Percentiles rank a stretch among this genome's conserved stretches.
Evolutionary conservation across 2,113 vertebrate genomes (phyloP).

Genomic region (Trematomus loennbergii): DNA sequence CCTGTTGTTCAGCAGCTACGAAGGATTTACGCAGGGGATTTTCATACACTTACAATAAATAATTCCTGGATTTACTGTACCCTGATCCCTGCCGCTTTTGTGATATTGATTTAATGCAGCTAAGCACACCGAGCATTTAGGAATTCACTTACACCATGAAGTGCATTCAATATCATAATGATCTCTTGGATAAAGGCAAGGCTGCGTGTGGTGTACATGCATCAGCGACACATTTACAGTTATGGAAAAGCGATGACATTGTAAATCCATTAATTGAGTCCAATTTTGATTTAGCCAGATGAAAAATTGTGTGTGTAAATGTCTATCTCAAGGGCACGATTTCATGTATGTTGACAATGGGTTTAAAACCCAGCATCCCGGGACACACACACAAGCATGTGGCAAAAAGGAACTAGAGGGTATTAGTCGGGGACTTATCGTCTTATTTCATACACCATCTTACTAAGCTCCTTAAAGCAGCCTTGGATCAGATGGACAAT

Average conservation of each 20-base stretch:
- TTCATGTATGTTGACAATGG: slow-evolving; percentile 63
- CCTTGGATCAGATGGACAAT: slow-evolving; percentile 76
- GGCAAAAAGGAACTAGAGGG: slow-evolving; percentile 61
- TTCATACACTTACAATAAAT: slow-evolving; percentile 81
- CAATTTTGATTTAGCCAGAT: background rate
- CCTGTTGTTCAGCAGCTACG: slow-evolving; percentile 63
- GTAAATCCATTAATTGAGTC: slow-evolving; percentile 42
- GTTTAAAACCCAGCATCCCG: slow-evolving; percentile 39
- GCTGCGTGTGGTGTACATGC: background rate
- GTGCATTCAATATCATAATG: slow-evolving; percentile 54
- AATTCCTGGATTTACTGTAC: slow-evolving; percentile 78
- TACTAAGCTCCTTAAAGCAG: slow-evolving; percentile 76
- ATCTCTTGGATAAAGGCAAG: slow-evolving; percentile 41
- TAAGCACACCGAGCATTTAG: slow-evolving; percentile 63
- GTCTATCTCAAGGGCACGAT: slow-evolving; percentile 46
- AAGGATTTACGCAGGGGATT: slow-evolving; percentile 77
- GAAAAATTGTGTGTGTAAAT: slow-evolving; percentile 11
- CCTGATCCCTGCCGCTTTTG: slow-evolving; percentile 72
- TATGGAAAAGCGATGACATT: slow-evolving; percentile 47
- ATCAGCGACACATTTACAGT: slow-evolving; percentile 44
- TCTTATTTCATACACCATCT: slow-evolving; percentile 74
- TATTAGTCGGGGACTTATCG: slow-evolving; percentile 76
- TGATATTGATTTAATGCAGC: slow-evolving; percentile 80
- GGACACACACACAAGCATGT: slow-evolving; percentile 50
- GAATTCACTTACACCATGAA: slow-evolving; percentile 61